These are phyloP conservation scores for Clarias laeviceps DNA, from an alignment of 2,797 vertebrate species.

Conservation along the genomic window DNA sequence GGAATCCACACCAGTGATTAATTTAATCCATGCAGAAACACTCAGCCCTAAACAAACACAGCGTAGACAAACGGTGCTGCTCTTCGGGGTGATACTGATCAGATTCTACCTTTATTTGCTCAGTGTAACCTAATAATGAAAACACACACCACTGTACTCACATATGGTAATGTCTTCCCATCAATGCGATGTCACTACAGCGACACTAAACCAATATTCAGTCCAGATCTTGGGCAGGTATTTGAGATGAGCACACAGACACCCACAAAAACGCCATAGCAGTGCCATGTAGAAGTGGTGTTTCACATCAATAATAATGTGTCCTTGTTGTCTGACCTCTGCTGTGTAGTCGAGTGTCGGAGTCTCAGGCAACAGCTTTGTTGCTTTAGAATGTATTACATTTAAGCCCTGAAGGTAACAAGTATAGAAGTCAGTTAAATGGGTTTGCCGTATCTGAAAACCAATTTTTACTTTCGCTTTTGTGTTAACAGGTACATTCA, in stretches of 20 bases:
- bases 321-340: slow-evolving; percentile 40
- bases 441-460: slow-evolving; percentile 11
- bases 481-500: slow-evolving; percentile 91
- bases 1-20: background rate
- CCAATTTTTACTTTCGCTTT: slow-evolving; percentile 47
- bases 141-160: background rate
- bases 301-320: slow-evolving; percentile 24
- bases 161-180: background rate
- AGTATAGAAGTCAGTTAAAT: slow-evolving; percentile 29
- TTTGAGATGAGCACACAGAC: background rate
- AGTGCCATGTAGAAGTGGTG: slow-evolving; percentile 11
- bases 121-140: background rate
- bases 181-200: too few relatives aligned
- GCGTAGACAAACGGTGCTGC: background rate
- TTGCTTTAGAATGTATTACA: slow-evolving; percentile 32
- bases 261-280: background rate
- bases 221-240: background rate
- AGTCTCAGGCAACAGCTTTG: slow-evolving; percentile 11
- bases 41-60: background rate
- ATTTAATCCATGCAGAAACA: background rate
- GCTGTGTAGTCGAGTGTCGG: slow-evolving; percentile 9
- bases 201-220: background rate
- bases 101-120: background rate
- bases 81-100: background rate
- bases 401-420: slow-evolving; percentile 26